Evolutionary conservation across 2,888 invertebrate genomes (phyloP).

Genomic region (Saturnia japonica): DNA sequence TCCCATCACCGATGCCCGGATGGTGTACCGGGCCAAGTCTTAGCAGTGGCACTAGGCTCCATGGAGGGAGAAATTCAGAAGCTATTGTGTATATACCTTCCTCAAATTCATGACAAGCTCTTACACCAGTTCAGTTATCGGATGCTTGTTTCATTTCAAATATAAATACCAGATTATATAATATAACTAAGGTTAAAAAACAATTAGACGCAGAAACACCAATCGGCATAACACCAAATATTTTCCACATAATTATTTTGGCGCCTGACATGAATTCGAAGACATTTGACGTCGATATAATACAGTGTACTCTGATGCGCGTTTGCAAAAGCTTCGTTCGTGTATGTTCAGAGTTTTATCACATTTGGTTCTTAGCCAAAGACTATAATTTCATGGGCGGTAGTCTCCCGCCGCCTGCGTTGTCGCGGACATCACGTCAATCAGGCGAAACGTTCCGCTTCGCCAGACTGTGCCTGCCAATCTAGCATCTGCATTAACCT

Average conservation of each 20-base stretch:
- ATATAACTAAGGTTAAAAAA: not conserved
- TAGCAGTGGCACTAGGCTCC: too few relatives aligned
- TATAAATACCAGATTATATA: too few relatives aligned
- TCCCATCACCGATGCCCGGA: too few relatives aligned
- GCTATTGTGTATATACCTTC: too few relatives aligned
- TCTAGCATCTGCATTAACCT: constrained; percentile 32
- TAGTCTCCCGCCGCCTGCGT: constrained; percentile 37
- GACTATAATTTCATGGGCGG: constrained; percentile 60
- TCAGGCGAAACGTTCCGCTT: constrained; percentile 30
- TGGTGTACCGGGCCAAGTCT: too few relatives aligned
- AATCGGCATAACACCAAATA: not conserved
- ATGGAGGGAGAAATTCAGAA: too few relatives aligned
- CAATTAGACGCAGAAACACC: not conserved
- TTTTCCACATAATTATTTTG: constrained; percentile 4
- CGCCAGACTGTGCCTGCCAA: constrained; percentile 2
- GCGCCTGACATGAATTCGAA: constrained; percentile 26
- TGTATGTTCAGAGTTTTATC: constrained; percentile 31
- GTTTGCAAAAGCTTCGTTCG: constrained; percentile 4
- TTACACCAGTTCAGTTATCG: too few relatives aligned
- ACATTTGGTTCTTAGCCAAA: constrained; percentile 59
- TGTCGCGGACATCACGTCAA: constrained; percentile 46
- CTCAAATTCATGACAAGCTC: too few relatives aligned
- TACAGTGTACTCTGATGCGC: constrained; percentile 9
- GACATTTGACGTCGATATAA: constrained; percentile 14
- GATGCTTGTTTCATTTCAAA: too few relatives aligned